Conservation (phyloP, 2,113 vertebrate genomes). For the Gadus chalcogrammus region DNA sequence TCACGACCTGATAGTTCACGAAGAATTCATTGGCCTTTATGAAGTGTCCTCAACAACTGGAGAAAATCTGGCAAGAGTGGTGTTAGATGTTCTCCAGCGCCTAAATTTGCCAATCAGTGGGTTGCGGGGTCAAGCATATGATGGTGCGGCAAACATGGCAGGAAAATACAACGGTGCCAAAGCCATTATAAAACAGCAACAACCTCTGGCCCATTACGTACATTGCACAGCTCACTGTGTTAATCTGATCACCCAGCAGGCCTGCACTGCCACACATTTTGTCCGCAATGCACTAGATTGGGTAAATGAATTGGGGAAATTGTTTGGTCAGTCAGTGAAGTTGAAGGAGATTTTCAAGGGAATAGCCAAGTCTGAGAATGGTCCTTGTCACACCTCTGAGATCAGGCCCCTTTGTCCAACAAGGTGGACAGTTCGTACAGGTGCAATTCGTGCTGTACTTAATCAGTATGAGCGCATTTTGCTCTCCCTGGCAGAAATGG, state of each 20-base stretch:
- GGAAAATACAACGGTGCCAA: slow-evolving; percentile 1
- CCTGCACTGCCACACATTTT: slow-evolving; percentile 10
- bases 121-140: slow-evolving; percentile 10
- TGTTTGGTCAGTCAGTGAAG: slow-evolving; percentile 23
- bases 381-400: neutral
- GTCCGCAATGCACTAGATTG: slow-evolving; percentile 15
- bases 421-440: slow-evolving; percentile 13
- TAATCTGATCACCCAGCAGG: slow-evolving; percentile 13
- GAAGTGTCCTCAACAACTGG: too few relatives aligned
- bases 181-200: too few relatives aligned
- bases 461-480: slow-evolving; percentile 9
- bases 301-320: slow-evolving; percentile 16
- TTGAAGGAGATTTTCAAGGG: slow-evolving; percentile 13
- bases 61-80: too few relatives aligned
- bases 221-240: too few relatives aligned
- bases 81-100: slow-evolving; percentile 16
- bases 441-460: too few relatives aligned
- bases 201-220: slow-evolving; percentile 13
- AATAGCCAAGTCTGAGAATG: slow-evolving; percentile 6
- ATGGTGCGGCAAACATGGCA: slow-evolving; percentile 20
- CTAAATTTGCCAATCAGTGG: slow-evolving; percentile 8
- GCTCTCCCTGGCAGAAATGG: slow-evolving; percentile 14
- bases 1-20: too few relatives aligned
- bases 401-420: slow-evolving; percentile 12
- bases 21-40: too few relatives aligned